Evolutionary conservation across 2,113 vertebrate genomes (phyloP).

Genomic region (Callipepla squamata): DNA sequence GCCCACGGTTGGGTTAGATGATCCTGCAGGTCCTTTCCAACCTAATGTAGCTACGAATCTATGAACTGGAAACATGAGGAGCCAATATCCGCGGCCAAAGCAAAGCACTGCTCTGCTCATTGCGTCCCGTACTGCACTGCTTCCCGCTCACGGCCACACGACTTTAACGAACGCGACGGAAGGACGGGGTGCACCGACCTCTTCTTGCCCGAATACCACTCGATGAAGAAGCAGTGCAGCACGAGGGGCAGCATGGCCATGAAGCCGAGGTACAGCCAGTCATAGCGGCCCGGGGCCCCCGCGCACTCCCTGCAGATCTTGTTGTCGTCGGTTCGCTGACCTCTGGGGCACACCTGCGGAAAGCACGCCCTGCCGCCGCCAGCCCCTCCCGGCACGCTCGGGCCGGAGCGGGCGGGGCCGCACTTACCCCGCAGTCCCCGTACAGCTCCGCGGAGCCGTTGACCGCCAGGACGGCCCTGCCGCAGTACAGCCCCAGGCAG

Average conservation of each 20-base stretch:
- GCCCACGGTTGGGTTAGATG: too few relatives aligned
- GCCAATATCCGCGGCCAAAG: background rate
- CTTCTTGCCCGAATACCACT: slow-evolving; percentile 98
- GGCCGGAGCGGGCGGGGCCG: background rate
- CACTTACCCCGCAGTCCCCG: background rate
- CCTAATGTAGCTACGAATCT: too few relatives aligned
- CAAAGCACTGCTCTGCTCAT: background rate
- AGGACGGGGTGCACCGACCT: slow-evolving; percentile 76
- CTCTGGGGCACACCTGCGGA: slow-evolving; percentile 91
- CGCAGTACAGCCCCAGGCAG: slow-evolving; percentile 56
- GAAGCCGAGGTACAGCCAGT: slow-evolving; percentile 98
- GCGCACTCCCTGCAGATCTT: slow-evolving; percentile 89
- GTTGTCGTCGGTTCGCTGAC: slow-evolving; percentile 84
- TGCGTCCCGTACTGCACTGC: background rate
- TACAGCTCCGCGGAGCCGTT: slow-evolving; percentile 63
- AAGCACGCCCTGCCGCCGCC: too few relatives aligned
- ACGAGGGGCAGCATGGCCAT: slow-evolving; percentile 97
- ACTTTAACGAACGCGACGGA: background rate
- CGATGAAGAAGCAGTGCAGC: slow-evolving; percentile 98
- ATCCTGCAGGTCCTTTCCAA: too few relatives aligned
- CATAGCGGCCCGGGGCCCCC: slow-evolving; percentile 90
- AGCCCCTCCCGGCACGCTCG: too few relatives aligned
- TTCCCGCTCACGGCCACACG: rapidly evolving
- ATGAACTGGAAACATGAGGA: background rate
- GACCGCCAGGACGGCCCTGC: background rate